These are phyloP conservation scores for Polyergus mexicanus DNA, from an alignment of 1,140 invertebrate genomes.

Conservation along the genomic window DNA sequence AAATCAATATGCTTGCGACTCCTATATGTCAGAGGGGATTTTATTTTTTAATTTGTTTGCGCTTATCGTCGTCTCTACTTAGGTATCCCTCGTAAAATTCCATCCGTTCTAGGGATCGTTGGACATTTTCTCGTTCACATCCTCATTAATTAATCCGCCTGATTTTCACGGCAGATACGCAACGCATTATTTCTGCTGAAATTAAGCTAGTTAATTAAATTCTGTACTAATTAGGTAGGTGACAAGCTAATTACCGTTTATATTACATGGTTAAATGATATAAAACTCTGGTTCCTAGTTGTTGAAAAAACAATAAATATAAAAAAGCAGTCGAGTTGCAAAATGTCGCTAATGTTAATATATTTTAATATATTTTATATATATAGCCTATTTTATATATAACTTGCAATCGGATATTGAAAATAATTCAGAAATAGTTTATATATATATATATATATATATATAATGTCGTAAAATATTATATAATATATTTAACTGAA, in stretches of 20 bases:
- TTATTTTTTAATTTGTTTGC: constrained; percentile 66
- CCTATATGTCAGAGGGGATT: background rate
- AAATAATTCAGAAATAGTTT: background rate
- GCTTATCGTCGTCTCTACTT: constrained; percentile 32
- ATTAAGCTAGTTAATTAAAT: constrained; percentile 50
- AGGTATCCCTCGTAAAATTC: background rate
- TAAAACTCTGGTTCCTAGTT: constrained; percentile 11
- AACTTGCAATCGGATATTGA: background rate
- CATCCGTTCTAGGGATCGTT: constrained; percentile 1
- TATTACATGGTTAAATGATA: constrained; percentile 32
- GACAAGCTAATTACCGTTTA: constrained; percentile 30
- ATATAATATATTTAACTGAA: background rate
- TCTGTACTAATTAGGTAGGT: constrained; percentile 35
- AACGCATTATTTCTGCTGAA: constrained; percentile 24
- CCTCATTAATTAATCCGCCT: constrained; percentile 37
- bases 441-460: too few relatives aligned
- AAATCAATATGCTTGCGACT: constrained; percentile 69
- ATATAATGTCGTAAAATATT: too few relatives aligned
- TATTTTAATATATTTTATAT: background rate
- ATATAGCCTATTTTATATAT: too few relatives aligned
- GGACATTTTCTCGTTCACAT: constrained; percentile 30
- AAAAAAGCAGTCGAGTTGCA: background rate
- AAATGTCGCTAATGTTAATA: background rate
- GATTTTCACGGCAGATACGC: background rate
- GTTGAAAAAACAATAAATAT: background rate